Evolutionary conservation across 1,140 invertebrate genomes (phyloP).

Genomic region (Caerostris darwini): DNA sequence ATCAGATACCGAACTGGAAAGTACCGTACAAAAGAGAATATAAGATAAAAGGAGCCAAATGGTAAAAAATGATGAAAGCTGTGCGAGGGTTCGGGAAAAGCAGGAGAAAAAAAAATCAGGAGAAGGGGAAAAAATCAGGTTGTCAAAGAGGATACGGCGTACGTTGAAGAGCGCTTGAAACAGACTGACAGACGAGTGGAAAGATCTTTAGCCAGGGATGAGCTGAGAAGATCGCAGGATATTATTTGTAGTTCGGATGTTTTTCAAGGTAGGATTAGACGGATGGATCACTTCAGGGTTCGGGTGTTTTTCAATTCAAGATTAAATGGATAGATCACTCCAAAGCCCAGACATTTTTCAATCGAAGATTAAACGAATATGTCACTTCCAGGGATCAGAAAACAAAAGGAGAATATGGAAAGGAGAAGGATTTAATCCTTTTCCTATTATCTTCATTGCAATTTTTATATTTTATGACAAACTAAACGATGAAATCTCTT

Average conservation of each 20-base stretch:
- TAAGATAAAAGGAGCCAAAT: constrained; percentile 70
- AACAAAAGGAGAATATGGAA: no score
- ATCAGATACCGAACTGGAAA: constrained; percentile 32
- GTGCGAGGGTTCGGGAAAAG: neutral
- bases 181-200: constrained; percentile 54
- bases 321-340: neutral
- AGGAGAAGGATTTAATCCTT: no score
- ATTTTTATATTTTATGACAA: no score
- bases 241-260: constrained; percentile 69
- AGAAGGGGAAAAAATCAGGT: constrained; percentile 48
- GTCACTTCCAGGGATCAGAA: no score
- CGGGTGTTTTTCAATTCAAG: neutral
- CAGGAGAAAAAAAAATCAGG: neutral
- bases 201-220: constrained; percentile 51
- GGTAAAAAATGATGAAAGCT: constrained; percentile 58
- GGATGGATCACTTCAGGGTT: neutral
- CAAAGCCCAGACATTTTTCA: neutral
- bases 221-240: neutral
- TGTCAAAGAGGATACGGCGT: constrained; percentile 62
- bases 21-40: constrained; percentile 58
- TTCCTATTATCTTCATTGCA: no score
- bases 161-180: constrained; percentile 27
- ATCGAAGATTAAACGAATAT: no score
- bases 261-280: constrained; percentile 8
- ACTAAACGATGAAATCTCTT: no score